These are phyloP conservation scores for Bombus cullumanus DNA, from an alignment of 1,140 invertebrate genomes.

Conservation along the genomic window DNA sequence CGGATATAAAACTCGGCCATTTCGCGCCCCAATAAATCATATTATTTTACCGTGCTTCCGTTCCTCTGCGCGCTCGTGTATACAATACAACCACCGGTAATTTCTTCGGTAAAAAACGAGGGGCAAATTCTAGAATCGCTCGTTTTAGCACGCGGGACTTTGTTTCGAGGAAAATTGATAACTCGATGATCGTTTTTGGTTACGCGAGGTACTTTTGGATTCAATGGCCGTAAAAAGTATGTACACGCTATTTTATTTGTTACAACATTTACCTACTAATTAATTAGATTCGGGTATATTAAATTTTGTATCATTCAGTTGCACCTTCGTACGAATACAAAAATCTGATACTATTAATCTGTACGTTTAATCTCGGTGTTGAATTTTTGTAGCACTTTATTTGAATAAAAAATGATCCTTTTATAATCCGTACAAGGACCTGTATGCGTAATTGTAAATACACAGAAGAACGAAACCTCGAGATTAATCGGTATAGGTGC, in stretches of 20 bases:
- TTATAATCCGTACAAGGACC: too few species aligned
- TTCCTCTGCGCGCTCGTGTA: too few species aligned
- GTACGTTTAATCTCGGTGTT: neutral
- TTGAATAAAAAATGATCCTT: too few species aligned
- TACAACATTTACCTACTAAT: too few species aligned
- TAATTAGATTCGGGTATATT: too few species aligned
- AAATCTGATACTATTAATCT: neutral
- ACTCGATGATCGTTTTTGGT: neutral
- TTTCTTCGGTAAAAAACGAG: neutral
- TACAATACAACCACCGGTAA: neutral
- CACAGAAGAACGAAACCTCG: too few species aligned
- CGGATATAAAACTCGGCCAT: constrained; percentile 37
- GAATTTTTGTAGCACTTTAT: too few species aligned
- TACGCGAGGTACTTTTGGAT: neutral
- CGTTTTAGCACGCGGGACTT: neutral
- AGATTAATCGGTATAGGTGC: too few species aligned
- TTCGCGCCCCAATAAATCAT: constrained; percentile 38
- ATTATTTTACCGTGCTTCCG: constrained; percentile 7
- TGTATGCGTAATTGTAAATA: too few species aligned
- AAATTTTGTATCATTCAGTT: too few species aligned
- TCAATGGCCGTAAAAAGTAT: neutral
- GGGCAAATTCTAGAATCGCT: neutral
- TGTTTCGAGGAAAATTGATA: neutral
- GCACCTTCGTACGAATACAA: too few species aligned
- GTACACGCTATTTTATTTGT: too few species aligned